Evolutionary conservation across 2,888 invertebrate genomes (phyloP).

Genomic region (Aphelenchoides bicaudatus): DNA sequence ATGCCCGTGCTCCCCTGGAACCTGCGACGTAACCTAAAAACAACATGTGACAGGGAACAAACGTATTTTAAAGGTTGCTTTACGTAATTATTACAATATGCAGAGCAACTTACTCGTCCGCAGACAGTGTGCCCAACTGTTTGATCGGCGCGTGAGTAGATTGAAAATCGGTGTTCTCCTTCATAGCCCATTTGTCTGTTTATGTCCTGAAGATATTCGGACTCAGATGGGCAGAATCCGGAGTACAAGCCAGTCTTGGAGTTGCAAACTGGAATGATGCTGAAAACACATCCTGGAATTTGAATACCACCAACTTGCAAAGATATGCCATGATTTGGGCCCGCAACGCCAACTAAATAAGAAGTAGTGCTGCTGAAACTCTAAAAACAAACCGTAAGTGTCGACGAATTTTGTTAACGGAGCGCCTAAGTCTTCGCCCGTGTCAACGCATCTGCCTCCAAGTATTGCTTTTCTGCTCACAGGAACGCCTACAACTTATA

Average conservation of each 20-base stretch:
- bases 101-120: slow-evolving; percentile 35
- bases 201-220: slow-evolving; percentile 54
- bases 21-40: slow-evolving; percentile 37
- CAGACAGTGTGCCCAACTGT: slow-evolving; percentile 54
- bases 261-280: slow-evolving; percentile 43
- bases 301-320: slow-evolving; percentile 51
- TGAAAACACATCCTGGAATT: slow-evolving; percentile 54
- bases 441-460: slow-evolving; percentile 36
- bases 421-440: slow-evolving; percentile 27
- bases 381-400: too few species aligned
- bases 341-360: slow-evolving; percentile 57
- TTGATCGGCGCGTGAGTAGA: slow-evolving; percentile 48
- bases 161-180: slow-evolving; percentile 51
- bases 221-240: slow-evolving; percentile 53
- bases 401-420: slow-evolving; percentile 29
- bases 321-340: slow-evolving; percentile 57
- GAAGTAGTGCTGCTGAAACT: too few species aligned
- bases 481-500: slow-evolving; percentile 12
- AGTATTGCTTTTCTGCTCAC: slow-evolving; percentile 21
- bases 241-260: slow-evolving; percentile 52
- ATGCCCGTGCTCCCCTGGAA: slow-evolving; percentile 54
- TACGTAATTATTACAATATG: neutral
- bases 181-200: slow-evolving; percentile 51
- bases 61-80: slow-evolving; percentile 20
- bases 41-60: slow-evolving; percentile 25